Base-by-base conservation (phyloP, 2,888 invertebrate genomes). In the Campaea margaritaria region DNA sequence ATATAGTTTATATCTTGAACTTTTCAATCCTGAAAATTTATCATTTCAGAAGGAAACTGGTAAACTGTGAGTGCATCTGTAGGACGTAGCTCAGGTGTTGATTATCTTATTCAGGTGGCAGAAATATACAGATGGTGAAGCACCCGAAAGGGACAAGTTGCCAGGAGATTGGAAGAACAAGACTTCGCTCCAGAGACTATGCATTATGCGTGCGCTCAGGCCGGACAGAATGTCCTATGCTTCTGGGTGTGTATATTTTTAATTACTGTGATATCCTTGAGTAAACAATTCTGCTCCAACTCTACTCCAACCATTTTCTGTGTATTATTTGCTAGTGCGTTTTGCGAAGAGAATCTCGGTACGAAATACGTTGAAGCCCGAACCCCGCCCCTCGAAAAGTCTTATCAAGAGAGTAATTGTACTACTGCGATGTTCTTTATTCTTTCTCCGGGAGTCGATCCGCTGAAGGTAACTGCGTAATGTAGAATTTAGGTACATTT, bases 141-240 rank as follows among this genome's bases (percentile, higher is more conserved):
- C 95, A 62, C 98, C 99, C 0, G 99, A 99, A 85, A 95, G 96
- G 74, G 98, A 99, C 83, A 98, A 97, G 82, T 94, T 98, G 70
- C 99, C 99, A 0, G 98, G 98, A 60, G 99, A 99, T 78, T 99
- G 99, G 99, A 99, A 98, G 83, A 96, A 96, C 76, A 98, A 98
- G 83, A 93, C 95, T 0, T 92, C 96, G 0, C 86, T 99, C 45
- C 98, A 99, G 81, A 94, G 96, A 65, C 91, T 99, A 5, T 98
- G 98, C 77, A 98, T 99, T 83, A 96, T 99, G 96, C 93, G 99
- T 58, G 97, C 97, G 15, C 91, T 99, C 51, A 92, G 99, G 45
- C 96, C 98, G 0, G 99, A 99, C 87, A 94, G 99, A 69, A 98
- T 99, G 98, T 97, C 97, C 0, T 98, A 99, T 76, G 98, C 98